Evolutionary conservation across 1,140 invertebrate species (phyloP).

Genomic region (Xylocopa sonorina): DNA sequence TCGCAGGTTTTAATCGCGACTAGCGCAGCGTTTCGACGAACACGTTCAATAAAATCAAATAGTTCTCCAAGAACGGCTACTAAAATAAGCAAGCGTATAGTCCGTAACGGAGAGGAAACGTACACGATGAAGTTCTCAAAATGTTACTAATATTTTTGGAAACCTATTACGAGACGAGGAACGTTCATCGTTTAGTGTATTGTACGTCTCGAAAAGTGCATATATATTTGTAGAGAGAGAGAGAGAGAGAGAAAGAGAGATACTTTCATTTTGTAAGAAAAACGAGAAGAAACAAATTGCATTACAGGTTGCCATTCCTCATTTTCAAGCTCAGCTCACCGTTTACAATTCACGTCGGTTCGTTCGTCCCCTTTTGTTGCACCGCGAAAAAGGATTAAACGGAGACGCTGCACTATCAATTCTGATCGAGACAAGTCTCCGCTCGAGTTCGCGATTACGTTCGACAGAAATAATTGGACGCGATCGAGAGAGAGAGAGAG

Average conservation of each 20-base stretch:
- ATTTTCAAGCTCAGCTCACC: too few relatives aligned
- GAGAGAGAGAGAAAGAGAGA: too few relatives aligned
- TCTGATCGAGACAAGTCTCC: neutral
- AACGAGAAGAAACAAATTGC: too few relatives aligned
- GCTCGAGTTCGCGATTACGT: neutral
- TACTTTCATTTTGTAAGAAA: too few relatives aligned
- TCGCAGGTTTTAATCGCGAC: neutral
- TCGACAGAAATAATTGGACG: neutral
- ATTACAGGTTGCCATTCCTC: too few relatives aligned
- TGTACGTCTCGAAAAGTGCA: too few relatives aligned
- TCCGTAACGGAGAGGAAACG: neutral
- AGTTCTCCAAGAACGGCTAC: neutral
- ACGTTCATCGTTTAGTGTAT: too few relatives aligned
- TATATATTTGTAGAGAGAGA: too few relatives aligned
- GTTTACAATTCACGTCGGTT: too few relatives aligned
- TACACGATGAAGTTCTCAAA: neutral
- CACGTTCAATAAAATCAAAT: neutral
- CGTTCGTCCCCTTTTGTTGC: too few relatives aligned
- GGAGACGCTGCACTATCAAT: neutral
- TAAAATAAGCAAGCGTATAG: neutral
- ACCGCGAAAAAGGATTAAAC: too few relatives aligned
- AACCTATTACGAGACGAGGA: neutral
- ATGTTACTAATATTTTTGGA: neutral
- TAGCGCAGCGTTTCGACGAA: neutral
- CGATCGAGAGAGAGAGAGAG: too few relatives aligned